These are phyloP conservation scores for Zosterops hypoxanthus DNA, from an alignment of 2,113 vertebrate species.

Conservation along the genomic window DNA sequence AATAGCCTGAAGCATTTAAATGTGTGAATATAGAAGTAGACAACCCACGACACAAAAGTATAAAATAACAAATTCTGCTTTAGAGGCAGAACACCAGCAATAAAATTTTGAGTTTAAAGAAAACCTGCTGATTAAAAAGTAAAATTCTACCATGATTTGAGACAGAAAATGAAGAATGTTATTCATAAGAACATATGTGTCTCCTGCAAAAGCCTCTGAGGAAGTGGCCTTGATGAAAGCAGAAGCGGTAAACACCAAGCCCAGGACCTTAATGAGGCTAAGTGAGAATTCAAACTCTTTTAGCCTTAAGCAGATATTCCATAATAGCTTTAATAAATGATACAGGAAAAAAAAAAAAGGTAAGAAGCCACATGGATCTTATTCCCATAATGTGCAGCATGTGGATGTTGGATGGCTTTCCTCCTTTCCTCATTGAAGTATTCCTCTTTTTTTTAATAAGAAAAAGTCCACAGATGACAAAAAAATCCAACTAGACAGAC, in stretches of 20 bases:
- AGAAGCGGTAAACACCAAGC: background rate
- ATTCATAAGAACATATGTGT: background rate
- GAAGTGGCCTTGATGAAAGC: constrained; percentile 7
- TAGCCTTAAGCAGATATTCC: constrained; percentile 21
- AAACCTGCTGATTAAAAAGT: constrained; percentile 14
- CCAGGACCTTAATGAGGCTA: constrained; percentile 10
- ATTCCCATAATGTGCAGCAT: background rate
- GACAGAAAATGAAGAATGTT: background rate
- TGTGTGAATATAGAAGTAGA: background rate
- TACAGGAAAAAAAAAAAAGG: background rate
- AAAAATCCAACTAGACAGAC: background rate
- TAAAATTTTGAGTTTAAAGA: constrained; percentile 16
- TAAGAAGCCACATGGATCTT: background rate
- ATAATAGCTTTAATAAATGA: constrained; percentile 14
- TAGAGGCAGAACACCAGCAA: background rate
- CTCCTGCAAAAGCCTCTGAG: constrained; percentile 4
- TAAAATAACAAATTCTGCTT: background rate
- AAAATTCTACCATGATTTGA: background rate
- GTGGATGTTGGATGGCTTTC: background rate
- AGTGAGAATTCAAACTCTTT: constrained; percentile 18
- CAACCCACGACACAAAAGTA: background rate
- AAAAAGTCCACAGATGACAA: background rate
- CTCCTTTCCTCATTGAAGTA: background rate
- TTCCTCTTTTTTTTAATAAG: background rate
- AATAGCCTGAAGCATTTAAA: background rate